phyloP scores from a whole-genome alignment of 2,113 vertebrate genomes.

The Tapirus terrestris region DNA sequence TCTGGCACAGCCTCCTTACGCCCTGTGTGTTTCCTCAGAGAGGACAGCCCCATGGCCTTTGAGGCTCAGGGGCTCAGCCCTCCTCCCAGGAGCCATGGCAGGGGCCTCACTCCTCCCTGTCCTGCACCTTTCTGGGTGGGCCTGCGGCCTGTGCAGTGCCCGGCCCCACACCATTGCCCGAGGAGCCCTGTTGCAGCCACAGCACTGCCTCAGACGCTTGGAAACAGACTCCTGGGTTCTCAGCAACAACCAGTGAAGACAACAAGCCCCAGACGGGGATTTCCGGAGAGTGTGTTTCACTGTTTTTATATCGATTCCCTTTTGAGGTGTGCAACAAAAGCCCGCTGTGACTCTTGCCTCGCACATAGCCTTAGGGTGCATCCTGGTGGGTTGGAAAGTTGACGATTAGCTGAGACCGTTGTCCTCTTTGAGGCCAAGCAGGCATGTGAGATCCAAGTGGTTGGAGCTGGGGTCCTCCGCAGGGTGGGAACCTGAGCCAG shows the following conservation, averaged over 20 bases:
- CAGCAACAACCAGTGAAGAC: not conserved
- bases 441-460: not conserved
- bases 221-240: not conserved
- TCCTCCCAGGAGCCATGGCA: not conserved
- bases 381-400: not conserved
- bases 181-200: not conserved
- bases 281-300: not conserved
- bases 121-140: not conserved
- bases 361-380: accelerated
- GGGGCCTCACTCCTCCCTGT: not conserved
- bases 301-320: not conserved
- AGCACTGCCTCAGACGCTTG: not conserved
- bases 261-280: not conserved
- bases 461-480: not conserved
- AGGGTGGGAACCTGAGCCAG: not conserved
- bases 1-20: not conserved
- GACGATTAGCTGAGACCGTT: not conserved
- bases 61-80: no score
- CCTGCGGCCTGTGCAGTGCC: not conserved
- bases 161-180: accelerated
- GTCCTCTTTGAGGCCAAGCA: not conserved
- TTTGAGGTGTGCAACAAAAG: not conserved
- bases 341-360: not conserved
- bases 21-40: not conserved
- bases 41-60: not conserved